Percentiles rank a stretch among this genome's conserved stretches.
Evolutionary conservation across 2,797 vertebrate species (phyloP).

Genomic region (Ataeniobius toweri): DNA sequence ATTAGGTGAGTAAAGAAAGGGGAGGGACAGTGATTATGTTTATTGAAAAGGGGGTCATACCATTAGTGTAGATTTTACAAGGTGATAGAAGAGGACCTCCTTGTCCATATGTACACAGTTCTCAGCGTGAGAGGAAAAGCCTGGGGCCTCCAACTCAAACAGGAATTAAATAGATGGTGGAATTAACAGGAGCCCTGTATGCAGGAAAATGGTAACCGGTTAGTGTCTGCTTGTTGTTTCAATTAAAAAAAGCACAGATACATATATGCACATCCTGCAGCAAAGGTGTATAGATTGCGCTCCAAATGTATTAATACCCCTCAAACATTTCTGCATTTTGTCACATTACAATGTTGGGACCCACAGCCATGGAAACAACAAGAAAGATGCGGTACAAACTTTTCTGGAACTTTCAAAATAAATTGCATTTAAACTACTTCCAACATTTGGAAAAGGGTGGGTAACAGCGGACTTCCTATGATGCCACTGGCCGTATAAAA

Average conservation of each 20-base stretch:
- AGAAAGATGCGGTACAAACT: no score
- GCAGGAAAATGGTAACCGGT: slow-evolving; percentile 9
- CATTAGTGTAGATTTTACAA: slow-evolving; percentile 5
- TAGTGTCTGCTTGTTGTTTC: slow-evolving; percentile 10
- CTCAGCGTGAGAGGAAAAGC: slow-evolving; percentile 43
- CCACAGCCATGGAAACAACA: no score
- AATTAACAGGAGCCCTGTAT: slow-evolving; percentile 26
- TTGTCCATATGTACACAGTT: slow-evolving; percentile 53
- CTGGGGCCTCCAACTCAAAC: slow-evolving; percentile 34
- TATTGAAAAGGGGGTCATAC: slow-evolving; percentile 17
- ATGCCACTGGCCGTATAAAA: no score
- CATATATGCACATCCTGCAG: neutral
- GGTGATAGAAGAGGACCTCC: slow-evolving; percentile 19
- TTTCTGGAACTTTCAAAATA: no score
- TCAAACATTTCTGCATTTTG: neutral
- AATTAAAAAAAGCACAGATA: neutral
- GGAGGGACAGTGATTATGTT: slow-evolving; percentile 56
- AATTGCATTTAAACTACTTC: no score
- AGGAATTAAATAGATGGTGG: slow-evolving; percentile 54
- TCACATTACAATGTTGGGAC: neutral
- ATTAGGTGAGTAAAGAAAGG: slow-evolving; percentile 59
- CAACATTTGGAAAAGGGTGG: no score
- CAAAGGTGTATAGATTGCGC: neutral
- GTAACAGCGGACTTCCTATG: no score
- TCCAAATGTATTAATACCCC: neutral